These are phyloP conservation scores for Temnopleurus reevesii DNA, from an alignment of 53 echinoderm and acorn worm species.

Conservation along the genomic window DNA sequence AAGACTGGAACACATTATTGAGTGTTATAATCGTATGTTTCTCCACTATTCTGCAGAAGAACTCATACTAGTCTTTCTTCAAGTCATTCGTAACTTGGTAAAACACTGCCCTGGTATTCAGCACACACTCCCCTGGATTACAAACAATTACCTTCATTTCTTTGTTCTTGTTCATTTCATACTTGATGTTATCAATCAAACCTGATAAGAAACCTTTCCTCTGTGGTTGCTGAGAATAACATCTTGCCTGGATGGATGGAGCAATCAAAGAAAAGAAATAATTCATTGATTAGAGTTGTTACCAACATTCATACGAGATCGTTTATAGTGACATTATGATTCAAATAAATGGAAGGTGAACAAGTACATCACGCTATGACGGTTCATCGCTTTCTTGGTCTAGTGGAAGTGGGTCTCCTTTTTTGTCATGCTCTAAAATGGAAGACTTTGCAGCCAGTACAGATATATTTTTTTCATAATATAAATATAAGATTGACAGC, in stretches of 20 bases:
- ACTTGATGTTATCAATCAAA: constrained; percentile 88
- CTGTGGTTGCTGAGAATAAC: constrained; percentile 86
- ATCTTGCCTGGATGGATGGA: constrained; percentile 61
- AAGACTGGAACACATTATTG: too few relatives aligned
- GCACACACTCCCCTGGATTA: too few relatives aligned
- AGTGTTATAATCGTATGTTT: too few relatives aligned
- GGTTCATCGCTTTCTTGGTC: too few relatives aligned
- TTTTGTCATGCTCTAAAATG: too few relatives aligned
- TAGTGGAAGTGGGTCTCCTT: too few relatives aligned
- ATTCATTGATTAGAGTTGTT: background rate
- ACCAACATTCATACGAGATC: background rate
- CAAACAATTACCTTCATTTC: constrained; percentile 99
- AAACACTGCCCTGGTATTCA: too few relatives aligned
- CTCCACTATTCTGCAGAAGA: too few relatives aligned
- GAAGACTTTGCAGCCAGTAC: background rate
- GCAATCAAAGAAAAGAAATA: background rate
- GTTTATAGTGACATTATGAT: background rate
- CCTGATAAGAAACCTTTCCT: constrained; percentile 83
- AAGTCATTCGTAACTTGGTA: too few relatives aligned
- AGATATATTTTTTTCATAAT: too few relatives aligned
- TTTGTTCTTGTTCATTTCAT: constrained; percentile 91
- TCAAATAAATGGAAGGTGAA: background rate
- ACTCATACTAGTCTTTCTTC: too few relatives aligned
- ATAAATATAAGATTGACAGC: too few relatives aligned
- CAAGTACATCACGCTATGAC: background rate